Base-by-base conservation (phyloP, 30 jellyfish, hydroid and myxozoan species). In the Phacellophora camtschatica region DNA sequence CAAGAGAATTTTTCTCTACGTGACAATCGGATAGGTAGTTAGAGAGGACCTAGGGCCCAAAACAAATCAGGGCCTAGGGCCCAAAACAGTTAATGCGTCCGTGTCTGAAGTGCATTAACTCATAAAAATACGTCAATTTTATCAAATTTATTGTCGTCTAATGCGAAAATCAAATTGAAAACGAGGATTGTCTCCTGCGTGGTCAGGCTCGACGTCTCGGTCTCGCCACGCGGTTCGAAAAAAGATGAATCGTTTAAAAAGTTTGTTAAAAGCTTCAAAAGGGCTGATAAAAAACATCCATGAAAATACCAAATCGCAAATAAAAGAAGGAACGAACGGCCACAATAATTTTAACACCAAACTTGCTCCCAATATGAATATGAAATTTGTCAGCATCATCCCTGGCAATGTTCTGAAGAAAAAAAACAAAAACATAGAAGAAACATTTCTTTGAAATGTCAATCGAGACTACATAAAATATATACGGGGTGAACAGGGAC, bases 271-370 rank as follows among this genome's bases (percentile, higher is more conserved):
- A 9, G 99, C 99, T 48, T 81, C 97, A 65, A 86, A 93, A 25
- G 99, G 99, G 50, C 99, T 85, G 49, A 93, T 85, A 81, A 71
- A 81, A 22, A 93, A 54, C 96, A 93, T 79, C 99, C 99, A 93
- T 12, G 68, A 93, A 74, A 93, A 86, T 8, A 93, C 73, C 34
- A 96, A 58, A 62, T 93, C 99, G 37, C 91, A 88, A 64, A 93
- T 66, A 83, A 93, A 93, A 41, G 82, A 67, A 2, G 99, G 99
- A 73, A 93, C 54, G 35, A 93, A 81, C 43, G 96, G 96, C 90
- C 95, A 73, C 45, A 85, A 43, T 11, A 93, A 43, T 61, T 85
- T 93, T 29, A 63, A 58, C 54, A 74, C 34, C 51, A 84, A 53
- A 45, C 96, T 77, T 51, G 46, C 39, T 19, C 90, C 88, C 23